Base-by-base conservation (phyloP, 2,888 invertebrate genomes). In the Drosophila testacea region DNA sequence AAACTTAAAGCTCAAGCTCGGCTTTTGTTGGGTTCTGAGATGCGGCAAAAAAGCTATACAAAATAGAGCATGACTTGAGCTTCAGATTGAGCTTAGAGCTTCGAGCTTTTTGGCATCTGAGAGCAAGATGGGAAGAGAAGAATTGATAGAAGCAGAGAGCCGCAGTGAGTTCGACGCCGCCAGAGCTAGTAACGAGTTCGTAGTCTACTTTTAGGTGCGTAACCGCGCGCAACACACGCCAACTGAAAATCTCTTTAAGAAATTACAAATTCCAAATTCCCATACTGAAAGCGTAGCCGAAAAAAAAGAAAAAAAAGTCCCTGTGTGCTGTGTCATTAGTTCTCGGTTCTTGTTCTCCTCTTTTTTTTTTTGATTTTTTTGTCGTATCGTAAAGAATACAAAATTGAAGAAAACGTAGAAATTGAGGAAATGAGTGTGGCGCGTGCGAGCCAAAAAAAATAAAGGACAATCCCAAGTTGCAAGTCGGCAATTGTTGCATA, bases 191-290 rank as follows among this genome's bases (percentile, higher is more conserved):
- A 62, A 69, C 79, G 66, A 65, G 76, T 75, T 90, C 80, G 91
- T 90, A 91, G 90, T 91, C 91, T 90, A 90, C 90, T 88, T 91
- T 90, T 90, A 91, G 90, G 91, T 91, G 91, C 91, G 89, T 89
- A 86, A 87, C 88, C 79, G 88, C 87, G 84, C 84, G 82, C 73
- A 82, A 68, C 83, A 82, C 74, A 76, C 69, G 73, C 48, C 48
- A 48, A 11, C 57, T 55, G 56, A 27, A 60, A 50, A 34, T 41
- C 41, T 32, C 32, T 13, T 44, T 68, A 51, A 54, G 16, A 39
- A 47, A 46, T 46, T 36, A 16, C 32, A 39, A 47, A 46, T 46
- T 36, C 11, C 38, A 30, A 66, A 41, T 61, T 51, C 55, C 52
- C 64, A 61, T 34, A 69, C 69, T 50, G 11, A 70, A 70, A 63